Evolutionary conservation across 1,140 invertebrate genomes (phyloP).

Genomic region (Triops longicaudatus): DNA sequence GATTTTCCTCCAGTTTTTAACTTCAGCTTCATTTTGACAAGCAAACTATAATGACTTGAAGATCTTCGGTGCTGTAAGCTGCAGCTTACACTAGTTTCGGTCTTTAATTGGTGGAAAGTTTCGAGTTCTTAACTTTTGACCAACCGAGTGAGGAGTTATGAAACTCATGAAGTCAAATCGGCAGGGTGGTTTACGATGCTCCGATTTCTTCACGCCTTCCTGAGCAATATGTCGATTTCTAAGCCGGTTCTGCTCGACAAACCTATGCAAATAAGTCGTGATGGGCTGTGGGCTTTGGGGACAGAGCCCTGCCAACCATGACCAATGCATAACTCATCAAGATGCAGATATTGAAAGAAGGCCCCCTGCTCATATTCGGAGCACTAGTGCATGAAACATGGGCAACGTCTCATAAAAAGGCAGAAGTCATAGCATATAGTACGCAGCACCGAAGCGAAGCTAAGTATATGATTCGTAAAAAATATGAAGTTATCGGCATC

Average conservation of each 20-base stretch:
- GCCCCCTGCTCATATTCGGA: neutral
- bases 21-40: neutral
- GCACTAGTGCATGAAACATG: constrained; percentile 14
- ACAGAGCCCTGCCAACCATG: constrained; percentile 1
- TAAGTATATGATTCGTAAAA: neutral
- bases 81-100: neutral
- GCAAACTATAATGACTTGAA: neutral
- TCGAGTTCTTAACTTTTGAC: neutral
- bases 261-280: constrained; percentile 15
- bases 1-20: neutral
- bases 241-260: constrained; percentile 14
- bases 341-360: constrained; percentile 1
- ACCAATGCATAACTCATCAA: constrained; percentile 8
- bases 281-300: constrained; percentile 9
- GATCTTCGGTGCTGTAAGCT: neutral
- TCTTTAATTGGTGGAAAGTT: neutral
- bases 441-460: neutral
- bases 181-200: constrained; percentile 14
- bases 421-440: neutral
- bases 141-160: neutral
- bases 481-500: neutral
- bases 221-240: constrained; percentile 12
- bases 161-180: neutral
- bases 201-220: constrained; percentile 9
- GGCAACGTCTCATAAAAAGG: neutral